A percentile compares a stretch with the other conserved stretches of the same genome.
Evolutionary conservation across 2,113 vertebrate species (phyloP).

Genomic region (Petaurus breviceps): DNA sequence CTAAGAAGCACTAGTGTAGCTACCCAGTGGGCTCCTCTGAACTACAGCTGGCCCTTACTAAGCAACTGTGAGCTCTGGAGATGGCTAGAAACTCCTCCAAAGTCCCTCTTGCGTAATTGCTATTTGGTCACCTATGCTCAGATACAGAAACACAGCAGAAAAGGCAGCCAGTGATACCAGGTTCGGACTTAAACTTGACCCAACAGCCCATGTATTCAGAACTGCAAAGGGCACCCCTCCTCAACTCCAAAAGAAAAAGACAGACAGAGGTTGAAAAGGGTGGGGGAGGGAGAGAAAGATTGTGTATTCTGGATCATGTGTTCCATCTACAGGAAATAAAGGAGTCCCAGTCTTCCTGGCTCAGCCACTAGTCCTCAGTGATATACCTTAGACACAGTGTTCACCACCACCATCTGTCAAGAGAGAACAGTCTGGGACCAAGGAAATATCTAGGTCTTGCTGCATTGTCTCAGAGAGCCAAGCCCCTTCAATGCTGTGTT

Average conservation of each 20-base stretch:
- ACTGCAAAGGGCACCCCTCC: not conserved
- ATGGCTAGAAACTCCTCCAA: not conserved
- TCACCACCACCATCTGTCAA: not conserved
- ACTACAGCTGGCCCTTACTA: not conserved
- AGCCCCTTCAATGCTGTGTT: not conserved
- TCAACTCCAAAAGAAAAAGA: not conserved
- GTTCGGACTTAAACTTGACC: too few species aligned
- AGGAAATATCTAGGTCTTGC: too few species aligned
- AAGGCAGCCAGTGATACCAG: not conserved
- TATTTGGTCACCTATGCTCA: not conserved
- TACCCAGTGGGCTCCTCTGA: not conserved
- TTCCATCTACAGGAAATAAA: not conserved
- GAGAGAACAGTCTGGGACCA: not conserved
- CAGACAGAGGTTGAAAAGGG: not conserved
- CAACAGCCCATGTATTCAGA: not conserved
- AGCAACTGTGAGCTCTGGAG: not conserved
- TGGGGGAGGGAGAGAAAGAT: not conserved
- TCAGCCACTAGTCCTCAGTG: not conserved
- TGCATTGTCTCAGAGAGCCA: not conserved
- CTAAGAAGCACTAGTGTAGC: not conserved
- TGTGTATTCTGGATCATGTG: not conserved
- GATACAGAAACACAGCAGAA: not conserved
- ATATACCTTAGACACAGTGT: not conserved
- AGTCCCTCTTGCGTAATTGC: not conserved
- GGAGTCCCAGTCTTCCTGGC: too few species aligned